Evolutionary conservation across 2,113 vertebrate genomes (phyloP).

Genomic region (Dasyurus viverrinus): DNA sequence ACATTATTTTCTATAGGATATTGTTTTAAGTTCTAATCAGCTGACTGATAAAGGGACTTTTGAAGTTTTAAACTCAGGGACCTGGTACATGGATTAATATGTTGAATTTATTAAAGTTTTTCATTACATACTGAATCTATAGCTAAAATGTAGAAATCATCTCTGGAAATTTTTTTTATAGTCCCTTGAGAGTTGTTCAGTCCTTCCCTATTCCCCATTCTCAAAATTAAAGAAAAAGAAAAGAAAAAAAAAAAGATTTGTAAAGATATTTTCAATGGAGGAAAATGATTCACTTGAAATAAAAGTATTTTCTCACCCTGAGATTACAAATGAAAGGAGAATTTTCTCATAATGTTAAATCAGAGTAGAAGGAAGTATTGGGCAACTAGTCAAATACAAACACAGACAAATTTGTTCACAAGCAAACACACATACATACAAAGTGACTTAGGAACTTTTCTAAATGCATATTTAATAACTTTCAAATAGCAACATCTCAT

Average conservation of each 20-base stretch:
- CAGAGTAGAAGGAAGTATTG: conserved; percentile 4
- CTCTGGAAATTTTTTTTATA: conserved; percentile 22
- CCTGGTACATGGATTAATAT: conserved; percentile 15
- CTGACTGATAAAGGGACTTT: conserved; percentile 24
- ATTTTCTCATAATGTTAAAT: conserved; percentile 32
- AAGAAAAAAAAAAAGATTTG: conserved; percentile 28
- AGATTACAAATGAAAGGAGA: conserved; percentile 33
- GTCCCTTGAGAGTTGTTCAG: conserved; percentile 11
- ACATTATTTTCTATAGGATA: background rate
- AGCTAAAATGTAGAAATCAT: background rate
- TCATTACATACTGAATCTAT: background rate
- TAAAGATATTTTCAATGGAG: conserved; percentile 26
- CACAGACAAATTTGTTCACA: background rate
- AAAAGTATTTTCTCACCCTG: conserved; percentile 35
- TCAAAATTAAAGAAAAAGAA: too few relatives aligned
- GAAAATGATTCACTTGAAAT: conserved; percentile 19
- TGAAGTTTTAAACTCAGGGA: background rate
- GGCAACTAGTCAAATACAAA: background rate
- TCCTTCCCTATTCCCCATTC: background rate
- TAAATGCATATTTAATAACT: conserved; percentile 5
- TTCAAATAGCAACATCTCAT: background rate
- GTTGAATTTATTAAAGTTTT: background rate
- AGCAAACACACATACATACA: background rate
- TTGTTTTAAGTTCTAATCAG: conserved; percentile 25
- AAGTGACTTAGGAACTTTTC: background rate